These are phyloP conservation scores for Drosophila ogumai DNA, from an alignment of 1,140 invertebrate species.

Conservation along the genomic window DNA sequence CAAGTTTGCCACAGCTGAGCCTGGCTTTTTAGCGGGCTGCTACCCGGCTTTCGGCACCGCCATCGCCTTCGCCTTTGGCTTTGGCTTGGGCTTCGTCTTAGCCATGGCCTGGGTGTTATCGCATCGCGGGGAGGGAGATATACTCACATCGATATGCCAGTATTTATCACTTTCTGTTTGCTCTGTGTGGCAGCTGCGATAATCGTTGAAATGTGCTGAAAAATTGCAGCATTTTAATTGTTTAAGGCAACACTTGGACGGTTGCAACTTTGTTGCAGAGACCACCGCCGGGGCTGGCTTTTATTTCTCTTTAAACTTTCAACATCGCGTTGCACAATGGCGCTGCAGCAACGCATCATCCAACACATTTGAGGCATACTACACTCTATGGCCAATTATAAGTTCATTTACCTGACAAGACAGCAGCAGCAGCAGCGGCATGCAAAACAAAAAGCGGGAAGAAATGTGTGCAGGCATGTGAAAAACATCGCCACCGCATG, in stretches of 20 bases:
- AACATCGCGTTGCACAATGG: slow-evolving; percentile 40
- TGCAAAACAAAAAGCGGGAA: slow-evolving; percentile 59
- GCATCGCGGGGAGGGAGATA: slow-evolving; percentile 15
- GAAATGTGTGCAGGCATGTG: slow-evolving; percentile 74
- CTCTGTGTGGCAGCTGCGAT: slow-evolving; percentile 62
- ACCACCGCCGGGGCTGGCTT: slow-evolving; percentile 16
- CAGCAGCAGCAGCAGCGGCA: slow-evolving; percentile 29
- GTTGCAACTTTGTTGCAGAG: slow-evolving; percentile 30
- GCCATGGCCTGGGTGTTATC: slow-evolving; percentile 21
- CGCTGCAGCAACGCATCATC: slow-evolving; percentile 50
- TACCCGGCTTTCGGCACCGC: slow-evolving; percentile 38
- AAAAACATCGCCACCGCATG: slow-evolving; percentile 76
- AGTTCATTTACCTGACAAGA: slow-evolving; percentile 77
- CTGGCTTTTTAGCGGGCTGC: slow-evolving; percentile 32
- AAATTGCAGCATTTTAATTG: slow-evolving; percentile 73
- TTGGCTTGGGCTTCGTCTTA: slow-evolving; percentile 1
- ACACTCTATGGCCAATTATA: slow-evolving; percentile 75
- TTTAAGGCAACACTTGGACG: slow-evolving; percentile 33
- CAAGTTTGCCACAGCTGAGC: slow-evolving; percentile 38
- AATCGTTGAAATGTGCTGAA: slow-evolving; percentile 72
- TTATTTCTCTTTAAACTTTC: slow-evolving; percentile 20
- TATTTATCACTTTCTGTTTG: slow-evolving; percentile 72
- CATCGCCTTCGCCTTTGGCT: slow-evolving; percentile 9
- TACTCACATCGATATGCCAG: slow-evolving; percentile 47
- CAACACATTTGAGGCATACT: slow-evolving; percentile 34